Percentiles rank a stretch among this genome's conserved stretches.
Conservation (phyloP, 2,888 invertebrate genomes). For the Ormia ochracea region DNA sequence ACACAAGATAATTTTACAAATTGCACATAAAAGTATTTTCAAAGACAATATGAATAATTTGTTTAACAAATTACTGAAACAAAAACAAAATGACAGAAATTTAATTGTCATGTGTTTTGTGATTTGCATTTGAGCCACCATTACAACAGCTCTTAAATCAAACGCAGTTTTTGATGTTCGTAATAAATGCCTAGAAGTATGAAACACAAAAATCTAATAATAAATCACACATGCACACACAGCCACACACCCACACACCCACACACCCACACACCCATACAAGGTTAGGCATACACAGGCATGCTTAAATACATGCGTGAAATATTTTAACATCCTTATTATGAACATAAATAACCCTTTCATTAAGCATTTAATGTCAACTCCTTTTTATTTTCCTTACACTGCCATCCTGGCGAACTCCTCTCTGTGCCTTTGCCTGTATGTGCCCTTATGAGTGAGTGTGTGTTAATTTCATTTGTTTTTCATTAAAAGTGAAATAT, state of each 20-base stretch:
- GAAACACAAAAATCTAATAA: conserved; percentile 33
- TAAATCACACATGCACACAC: neutral
- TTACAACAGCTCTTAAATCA: neutral
- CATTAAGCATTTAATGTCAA: conserved; percentile 27
- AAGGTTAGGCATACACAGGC: too few relatives aligned
- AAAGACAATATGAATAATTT: conserved; percentile 50
- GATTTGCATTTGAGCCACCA: conserved; percentile 12
- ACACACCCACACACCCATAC: neutral
- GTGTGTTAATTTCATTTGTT: conserved; percentile 46
- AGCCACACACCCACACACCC: neutral
- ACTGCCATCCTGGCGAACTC: neutral
- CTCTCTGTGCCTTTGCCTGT: neutral
- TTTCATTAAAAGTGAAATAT: conserved; percentile 35
- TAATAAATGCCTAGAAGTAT: neutral
- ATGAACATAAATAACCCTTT: neutral
- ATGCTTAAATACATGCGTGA: conserved; percentile 52
- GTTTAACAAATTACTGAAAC: conserved; percentile 35
- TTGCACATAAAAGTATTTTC: conserved; percentile 32
- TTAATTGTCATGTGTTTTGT: conserved; percentile 50
- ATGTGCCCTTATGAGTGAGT: neutral
- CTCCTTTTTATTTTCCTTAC: neutral
- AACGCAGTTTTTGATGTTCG: neutral
- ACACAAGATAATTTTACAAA: conserved; percentile 42
- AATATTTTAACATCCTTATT: conserved; percentile 40
- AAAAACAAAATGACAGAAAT: conserved; percentile 31